Percentiles rank a stretch among this genome's conserved stretches.
Conservation (phyloP, 2,888 invertebrate species). For the Scaptomyza cyrtandrae region DNA sequence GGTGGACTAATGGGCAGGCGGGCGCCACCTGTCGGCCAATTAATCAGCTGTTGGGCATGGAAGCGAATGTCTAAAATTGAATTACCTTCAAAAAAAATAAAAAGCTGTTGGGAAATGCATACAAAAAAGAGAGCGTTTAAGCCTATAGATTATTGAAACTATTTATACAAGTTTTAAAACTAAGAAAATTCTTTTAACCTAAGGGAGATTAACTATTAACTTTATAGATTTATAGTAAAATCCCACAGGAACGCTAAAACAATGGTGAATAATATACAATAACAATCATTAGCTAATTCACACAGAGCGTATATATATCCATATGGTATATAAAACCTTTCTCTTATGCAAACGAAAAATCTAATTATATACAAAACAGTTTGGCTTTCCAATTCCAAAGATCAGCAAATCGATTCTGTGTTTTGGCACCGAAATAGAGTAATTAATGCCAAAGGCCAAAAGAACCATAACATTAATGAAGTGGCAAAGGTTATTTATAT, state of each 20-base stretch:
- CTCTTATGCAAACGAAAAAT: background rate
- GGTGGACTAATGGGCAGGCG: slow-evolving; percentile 45
- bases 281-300: background rate
- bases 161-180: background rate
- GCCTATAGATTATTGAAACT: background rate
- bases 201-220: background rate
- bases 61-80: slow-evolving; percentile 18
- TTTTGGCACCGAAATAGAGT: slow-evolving; percentile 50
- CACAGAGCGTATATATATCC: background rate
- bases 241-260: background rate
- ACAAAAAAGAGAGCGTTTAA: background rate
- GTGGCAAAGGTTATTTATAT: slow-evolving; percentile 40
- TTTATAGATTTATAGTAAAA: background rate
- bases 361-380: background rate
- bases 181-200: background rate
- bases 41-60: slow-evolving; percentile 50
- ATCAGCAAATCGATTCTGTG: slow-evolving; percentile 32
- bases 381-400: slow-evolving; percentile 1
- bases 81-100: slow-evolving; percentile 12
- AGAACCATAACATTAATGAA: slow-evolving; percentile 31
- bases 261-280: background rate
- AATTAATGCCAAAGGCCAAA: slow-evolving; percentile 52
- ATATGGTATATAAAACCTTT: background rate
- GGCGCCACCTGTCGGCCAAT: slow-evolving; percentile 69
- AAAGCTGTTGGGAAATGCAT: slow-evolving; percentile 1